A percentile compares a stretch with the other conserved stretches of the same genome.
These are phyloP conservation scores for Athene cunicularia DNA, from an alignment of 2,113 vertebrate species.

Conservation along the genomic window DNA sequence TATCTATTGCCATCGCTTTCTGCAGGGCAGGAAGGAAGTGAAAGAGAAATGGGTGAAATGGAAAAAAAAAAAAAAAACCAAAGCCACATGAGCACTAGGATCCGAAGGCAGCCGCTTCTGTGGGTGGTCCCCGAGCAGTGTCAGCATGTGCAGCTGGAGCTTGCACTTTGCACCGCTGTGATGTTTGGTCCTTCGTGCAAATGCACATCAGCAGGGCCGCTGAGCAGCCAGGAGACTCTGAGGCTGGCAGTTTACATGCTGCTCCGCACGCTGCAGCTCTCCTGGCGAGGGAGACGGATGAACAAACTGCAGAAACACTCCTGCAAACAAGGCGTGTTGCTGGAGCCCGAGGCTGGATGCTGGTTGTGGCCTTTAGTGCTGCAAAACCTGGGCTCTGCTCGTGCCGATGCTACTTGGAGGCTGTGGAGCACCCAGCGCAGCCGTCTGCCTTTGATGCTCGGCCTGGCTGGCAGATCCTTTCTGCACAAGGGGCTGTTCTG, in stretches of 20 bases:
- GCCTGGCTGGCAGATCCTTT: slow-evolving; percentile 19
- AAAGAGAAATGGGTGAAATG: neutral
- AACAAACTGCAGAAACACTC: neutral
- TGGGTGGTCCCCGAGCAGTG: accelerated
- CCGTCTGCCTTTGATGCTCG: slow-evolving; percentile 38
- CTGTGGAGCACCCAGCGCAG: neutral
- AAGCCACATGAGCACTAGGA: accelerated
- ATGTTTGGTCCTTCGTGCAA: neutral
- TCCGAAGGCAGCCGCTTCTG: neutral
- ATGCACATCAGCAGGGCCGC: accelerated
- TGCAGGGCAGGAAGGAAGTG: neutral
- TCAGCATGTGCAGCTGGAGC: neutral
- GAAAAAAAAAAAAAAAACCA: neutral
- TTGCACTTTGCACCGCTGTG: neutral
- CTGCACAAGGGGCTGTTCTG: neutral
- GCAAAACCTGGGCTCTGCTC: neutral
- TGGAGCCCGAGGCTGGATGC: neutral
- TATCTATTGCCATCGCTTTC: neutral
- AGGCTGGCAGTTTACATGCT: neutral
- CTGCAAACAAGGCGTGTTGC: neutral
- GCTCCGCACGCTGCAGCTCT: neutral
- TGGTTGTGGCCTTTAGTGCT: neutral
- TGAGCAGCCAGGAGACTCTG: neutral
- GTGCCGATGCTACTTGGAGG: neutral
- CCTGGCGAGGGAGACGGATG: accelerated